phyloP scores from a whole-genome alignment of 2,113 vertebrate species.

The Myiozetetes cayanensis region DNA sequence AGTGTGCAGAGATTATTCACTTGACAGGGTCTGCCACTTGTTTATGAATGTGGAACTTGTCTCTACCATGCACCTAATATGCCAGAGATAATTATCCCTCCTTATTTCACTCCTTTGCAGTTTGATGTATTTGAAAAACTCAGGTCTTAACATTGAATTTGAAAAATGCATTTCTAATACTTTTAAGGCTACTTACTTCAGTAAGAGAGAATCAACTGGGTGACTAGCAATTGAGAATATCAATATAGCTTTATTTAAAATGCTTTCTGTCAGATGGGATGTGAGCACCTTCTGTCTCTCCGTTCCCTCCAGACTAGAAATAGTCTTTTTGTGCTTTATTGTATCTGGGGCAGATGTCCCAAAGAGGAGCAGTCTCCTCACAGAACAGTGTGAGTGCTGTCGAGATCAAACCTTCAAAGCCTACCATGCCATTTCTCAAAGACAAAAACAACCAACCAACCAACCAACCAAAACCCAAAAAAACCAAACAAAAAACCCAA shows the following conservation, averaged over 20 bases:
- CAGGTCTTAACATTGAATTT: not conserved
- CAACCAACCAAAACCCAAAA: not conserved
- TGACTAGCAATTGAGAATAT: not conserved
- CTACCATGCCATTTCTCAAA: not conserved
- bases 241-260: not conserved
- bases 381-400: not conserved
- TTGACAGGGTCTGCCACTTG: not conserved
- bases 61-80: not conserved
- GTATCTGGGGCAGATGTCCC: not conserved
- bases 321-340: not conserved
- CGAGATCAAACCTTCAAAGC: not conserved
- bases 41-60: not conserved
- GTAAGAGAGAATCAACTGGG: not conserved
- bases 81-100: not conserved
- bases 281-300: not conserved
- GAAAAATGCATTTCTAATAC: not conserved
- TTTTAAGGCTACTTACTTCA: not conserved
- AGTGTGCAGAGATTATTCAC: not conserved
- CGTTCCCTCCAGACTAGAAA: not conserved
- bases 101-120: not conserved
- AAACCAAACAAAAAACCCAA: not conserved
- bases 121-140: not conserved
- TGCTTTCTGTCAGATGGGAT: not conserved
- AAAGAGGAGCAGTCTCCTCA: rapidly evolving
- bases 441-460: not conserved